A percentile compares a stretch with the other conserved stretches of the same genome.
Evolutionary conservation across 2,888 invertebrate species (phyloP).

Genomic region (Punctoribates punctum): DNA sequence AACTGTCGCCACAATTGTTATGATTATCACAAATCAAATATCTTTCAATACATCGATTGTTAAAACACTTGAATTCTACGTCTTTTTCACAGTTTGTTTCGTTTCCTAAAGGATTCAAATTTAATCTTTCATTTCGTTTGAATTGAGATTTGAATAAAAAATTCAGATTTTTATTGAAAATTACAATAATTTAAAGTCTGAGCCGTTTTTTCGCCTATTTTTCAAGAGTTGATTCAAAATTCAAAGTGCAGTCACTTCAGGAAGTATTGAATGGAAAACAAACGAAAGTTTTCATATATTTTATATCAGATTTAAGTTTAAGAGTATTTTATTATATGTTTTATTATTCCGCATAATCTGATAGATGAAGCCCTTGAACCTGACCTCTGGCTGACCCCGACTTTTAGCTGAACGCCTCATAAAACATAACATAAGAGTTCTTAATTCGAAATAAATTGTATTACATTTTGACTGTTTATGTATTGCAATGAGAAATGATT

Average conservation of each 20-base stretch:
- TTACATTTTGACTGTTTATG: too few species aligned
- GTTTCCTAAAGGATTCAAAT: background rate
- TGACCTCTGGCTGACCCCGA: too few species aligned
- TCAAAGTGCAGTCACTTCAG: conserved; percentile 4
- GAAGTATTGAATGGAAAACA: background rate
- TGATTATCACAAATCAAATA: conserved; percentile 38
- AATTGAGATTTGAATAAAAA: background rate
- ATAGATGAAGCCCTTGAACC: too few species aligned
- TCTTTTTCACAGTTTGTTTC: conserved; percentile 14
- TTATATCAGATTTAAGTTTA: background rate
- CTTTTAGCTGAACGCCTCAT: too few species aligned
- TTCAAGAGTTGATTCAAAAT: too few species aligned
- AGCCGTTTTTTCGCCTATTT: too few species aligned
- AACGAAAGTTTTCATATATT: background rate
- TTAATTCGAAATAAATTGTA: too few species aligned
- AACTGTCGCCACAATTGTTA: conserved; percentile 40
- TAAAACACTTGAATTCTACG: conserved; percentile 29
- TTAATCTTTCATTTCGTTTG: too few species aligned
- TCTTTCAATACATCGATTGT: conserved; percentile 31
- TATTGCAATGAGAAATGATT: too few species aligned
- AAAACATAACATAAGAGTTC: too few species aligned
- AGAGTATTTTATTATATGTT: too few species aligned
- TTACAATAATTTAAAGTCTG: background rate
- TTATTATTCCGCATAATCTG: too few species aligned
- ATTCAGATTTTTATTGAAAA: background rate